These are phyloP conservation scores for Muscicapa comitata DNA, from an alignment of 2,797 vertebrate genomes.

Conservation along the genomic window DNA sequence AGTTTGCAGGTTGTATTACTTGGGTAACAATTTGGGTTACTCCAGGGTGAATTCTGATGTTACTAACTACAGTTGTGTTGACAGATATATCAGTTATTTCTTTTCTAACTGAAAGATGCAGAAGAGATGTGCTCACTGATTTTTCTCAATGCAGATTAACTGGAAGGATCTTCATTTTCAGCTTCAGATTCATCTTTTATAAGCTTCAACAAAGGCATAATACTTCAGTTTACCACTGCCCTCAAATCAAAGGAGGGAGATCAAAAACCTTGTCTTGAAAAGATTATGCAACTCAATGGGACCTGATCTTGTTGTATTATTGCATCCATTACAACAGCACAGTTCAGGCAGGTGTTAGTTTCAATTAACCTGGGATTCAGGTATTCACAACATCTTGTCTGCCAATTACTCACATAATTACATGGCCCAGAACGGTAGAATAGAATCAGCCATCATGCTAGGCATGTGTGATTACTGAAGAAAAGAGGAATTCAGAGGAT, in stretches of 20 bases:
- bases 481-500: conserved; percentile 73
- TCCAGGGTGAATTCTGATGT: background rate
- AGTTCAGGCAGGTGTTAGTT: conserved; percentile 69
- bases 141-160: conserved; percentile 59
- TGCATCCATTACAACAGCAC: conserved; percentile 50
- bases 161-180: conserved; percentile 62
- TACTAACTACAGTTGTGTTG: background rate
- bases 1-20: background rate
- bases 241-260: conserved; percentile 50
- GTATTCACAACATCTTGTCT: conserved; percentile 67
- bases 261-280: conserved; percentile 66
- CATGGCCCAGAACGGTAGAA: conserved; percentile 74
- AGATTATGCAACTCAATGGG: conserved; percentile 81
- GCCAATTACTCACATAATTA: conserved; percentile 72
- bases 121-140: conserved; percentile 67
- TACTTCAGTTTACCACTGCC: background rate
- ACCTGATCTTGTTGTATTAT: conserved; percentile 69
- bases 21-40: background rate
- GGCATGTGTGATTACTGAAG: conserved; percentile 81
- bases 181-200: conserved; percentile 26
- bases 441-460: conserved; percentile 77
- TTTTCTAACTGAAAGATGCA: conserved; percentile 65
- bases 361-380: conserved; percentile 73
- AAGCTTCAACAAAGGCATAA: conserved; percentile 24
- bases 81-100: background rate